Percentiles rank a stretch among this genome's conserved stretches.
phyloP scores from a whole-genome alignment of 2,888 invertebrate genomes.

The Lycia hirtaria region DNA sequence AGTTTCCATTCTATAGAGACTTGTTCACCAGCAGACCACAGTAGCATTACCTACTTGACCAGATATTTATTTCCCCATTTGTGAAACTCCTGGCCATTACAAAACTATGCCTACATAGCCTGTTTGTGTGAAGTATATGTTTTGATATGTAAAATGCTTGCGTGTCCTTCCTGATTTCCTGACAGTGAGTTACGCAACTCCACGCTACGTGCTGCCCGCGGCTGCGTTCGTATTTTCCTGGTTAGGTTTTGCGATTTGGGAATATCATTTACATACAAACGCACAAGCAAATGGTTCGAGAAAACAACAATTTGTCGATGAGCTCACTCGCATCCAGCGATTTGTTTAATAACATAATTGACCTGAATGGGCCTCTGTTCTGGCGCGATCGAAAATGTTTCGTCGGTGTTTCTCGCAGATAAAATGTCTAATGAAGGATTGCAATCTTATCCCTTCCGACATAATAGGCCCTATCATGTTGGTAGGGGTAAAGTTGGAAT shows the following conservation, averaged over 20 bases:
- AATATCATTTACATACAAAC: conserved; percentile 1
- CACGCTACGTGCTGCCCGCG: conserved; percentile 19
- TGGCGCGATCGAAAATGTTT: neutral
- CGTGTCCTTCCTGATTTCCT: conserved; percentile 32
- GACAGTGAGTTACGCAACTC: conserved; percentile 11
- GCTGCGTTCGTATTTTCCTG: conserved; percentile 18
- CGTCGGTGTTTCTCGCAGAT: neutral
- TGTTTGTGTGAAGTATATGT: neutral
- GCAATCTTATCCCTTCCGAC: too few relatives aligned
- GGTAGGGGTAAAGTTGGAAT: too few relatives aligned
- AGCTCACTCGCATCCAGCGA: conserved; percentile 4
- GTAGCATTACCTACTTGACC: too few relatives aligned
- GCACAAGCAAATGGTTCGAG: neutral
- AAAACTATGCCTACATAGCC: too few relatives aligned
- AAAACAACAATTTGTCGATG: conserved; percentile 1
- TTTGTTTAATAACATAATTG: conserved; percentile 34
- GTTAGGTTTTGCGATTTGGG: neutral
- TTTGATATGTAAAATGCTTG: conserved; percentile 2
- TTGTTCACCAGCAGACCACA: too few relatives aligned
- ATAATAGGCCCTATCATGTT: too few relatives aligned
- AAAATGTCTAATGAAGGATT: too few relatives aligned
- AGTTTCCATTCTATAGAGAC: too few relatives aligned
- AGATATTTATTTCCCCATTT: neutral
- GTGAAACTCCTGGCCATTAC: neutral
- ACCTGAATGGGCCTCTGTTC: neutral